Conservation (phyloP, 1,140 invertebrate genomes). For the Drosophila truncata region DNA sequence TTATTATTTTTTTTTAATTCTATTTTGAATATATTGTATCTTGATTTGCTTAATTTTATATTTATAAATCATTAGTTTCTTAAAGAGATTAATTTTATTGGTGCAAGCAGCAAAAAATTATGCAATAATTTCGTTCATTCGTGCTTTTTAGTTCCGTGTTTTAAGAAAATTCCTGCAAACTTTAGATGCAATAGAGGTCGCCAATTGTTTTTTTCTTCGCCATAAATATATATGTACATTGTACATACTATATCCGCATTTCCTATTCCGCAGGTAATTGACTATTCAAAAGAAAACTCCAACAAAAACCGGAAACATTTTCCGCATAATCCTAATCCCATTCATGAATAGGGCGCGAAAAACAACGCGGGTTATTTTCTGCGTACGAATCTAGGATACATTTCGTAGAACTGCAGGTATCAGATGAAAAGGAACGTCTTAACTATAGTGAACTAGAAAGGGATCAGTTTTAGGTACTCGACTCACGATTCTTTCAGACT, state of each 20-base stretch:
- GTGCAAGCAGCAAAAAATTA: background rate
- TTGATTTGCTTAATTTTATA: background rate
- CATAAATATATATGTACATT: background rate
- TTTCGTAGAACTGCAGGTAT: constrained; percentile 35
- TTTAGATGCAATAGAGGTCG: background rate
- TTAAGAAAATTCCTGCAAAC: background rate
- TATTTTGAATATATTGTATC: too few relatives aligned
- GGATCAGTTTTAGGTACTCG: background rate
- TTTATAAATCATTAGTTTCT: background rate
- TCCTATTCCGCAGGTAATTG: constrained; percentile 23
- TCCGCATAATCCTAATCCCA: constrained; percentile 57
- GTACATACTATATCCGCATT: background rate
- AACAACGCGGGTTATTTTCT: constrained; percentile 51
- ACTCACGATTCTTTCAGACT: constrained; percentile 1
- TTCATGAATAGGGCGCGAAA: constrained; percentile 53
- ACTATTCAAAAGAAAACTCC: constrained; percentile 6
- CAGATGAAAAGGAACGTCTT: constrained; percentile 24
- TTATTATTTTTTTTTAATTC: too few relatives aligned
- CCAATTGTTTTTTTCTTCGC: constrained; percentile 6
- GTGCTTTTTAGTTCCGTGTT: background rate
- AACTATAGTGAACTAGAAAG: background rate
- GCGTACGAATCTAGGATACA: constrained; percentile 5
- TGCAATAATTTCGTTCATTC: background rate
- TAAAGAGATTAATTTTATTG: background rate
- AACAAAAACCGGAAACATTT: constrained; percentile 41